A percentile compares a stretch with the other conserved stretches of the same genome.
These are phyloP conservation scores for Odobenus rosmarus DNA, from an alignment of 2,113 vertebrate species.

Conservation along the genomic window DNA sequence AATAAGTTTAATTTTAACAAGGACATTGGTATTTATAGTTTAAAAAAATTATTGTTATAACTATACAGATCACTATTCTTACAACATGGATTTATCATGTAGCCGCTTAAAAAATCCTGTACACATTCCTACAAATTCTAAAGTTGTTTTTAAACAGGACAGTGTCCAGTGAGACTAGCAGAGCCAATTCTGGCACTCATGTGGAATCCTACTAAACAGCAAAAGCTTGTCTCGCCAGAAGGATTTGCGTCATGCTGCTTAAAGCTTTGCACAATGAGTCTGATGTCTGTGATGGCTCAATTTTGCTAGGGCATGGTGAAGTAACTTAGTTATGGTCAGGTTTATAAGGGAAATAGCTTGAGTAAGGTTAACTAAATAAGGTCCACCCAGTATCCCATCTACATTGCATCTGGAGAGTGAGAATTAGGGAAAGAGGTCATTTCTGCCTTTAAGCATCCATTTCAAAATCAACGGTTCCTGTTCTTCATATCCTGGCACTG, in stretches of 20 bases:
- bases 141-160: neutral
- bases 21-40: neutral
- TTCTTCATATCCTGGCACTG: neutral
- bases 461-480: neutral
- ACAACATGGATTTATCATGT: neutral
- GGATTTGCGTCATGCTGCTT: neutral
- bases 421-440: neutral
- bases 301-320: neutral
- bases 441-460: neutral
- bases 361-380: neutral
- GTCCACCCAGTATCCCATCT: neutral
- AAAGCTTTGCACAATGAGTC: neutral
- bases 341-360: neutral
- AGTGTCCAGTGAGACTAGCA: neutral
- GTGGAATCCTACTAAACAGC: neutral
- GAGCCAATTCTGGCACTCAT: neutral
- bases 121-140: neutral
- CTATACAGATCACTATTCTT: neutral
- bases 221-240: neutral
- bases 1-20: constrained; percentile 1
- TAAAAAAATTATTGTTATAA: neutral
- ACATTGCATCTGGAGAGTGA: neutral
- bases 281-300: neutral
- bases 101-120: neutral
- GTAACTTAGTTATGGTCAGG: neutral